Conservation (phyloP, 2,113 vertebrate genomes). For the Megalops atlanticus region DNA sequence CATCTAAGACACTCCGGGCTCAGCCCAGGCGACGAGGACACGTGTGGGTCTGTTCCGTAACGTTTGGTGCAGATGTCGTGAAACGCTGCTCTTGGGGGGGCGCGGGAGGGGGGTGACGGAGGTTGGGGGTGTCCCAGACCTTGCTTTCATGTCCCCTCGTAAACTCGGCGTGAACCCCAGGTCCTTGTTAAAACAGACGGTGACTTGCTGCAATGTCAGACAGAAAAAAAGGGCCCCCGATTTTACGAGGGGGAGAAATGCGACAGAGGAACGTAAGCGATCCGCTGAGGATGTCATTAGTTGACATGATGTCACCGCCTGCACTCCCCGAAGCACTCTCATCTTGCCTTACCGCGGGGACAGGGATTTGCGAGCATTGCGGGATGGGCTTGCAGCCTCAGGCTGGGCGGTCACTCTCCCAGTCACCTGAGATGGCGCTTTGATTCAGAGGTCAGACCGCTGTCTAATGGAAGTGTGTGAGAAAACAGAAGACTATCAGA, state of each 20-base stretch:
- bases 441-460: background rate
- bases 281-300: slow-evolving; percentile 11
- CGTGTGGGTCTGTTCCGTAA: slow-evolving; percentile 10
- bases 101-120: too few species aligned
- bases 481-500: background rate
- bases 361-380: background rate
- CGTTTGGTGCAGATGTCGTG: slow-evolving; percentile 30
- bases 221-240: background rate
- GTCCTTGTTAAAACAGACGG: slow-evolving; percentile 31
- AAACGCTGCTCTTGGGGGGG: slow-evolving; percentile 9
- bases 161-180: slow-evolving; percentile 45
- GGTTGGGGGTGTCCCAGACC: slow-evolving; percentile 23
- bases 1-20: slow-evolving; percentile 27
- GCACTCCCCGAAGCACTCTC: background rate
- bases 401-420: background rate
- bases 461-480: background rate
- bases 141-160: slow-evolving; percentile 27
- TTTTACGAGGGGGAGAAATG: background rate
- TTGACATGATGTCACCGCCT: slow-evolving; percentile 19
- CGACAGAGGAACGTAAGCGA: background rate
- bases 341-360: background rate
- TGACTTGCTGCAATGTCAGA: slow-evolving; percentile 26
- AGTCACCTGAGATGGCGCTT: too few species aligned
- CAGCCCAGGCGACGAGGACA: slow-evolving; percentile 42
- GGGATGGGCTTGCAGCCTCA: background rate